Evolutionary conservation across 1,140 invertebrate species (phyloP), one percentile per base, ranked within the genome.

Genomic region (Melanaphis sacchari): DNA sequence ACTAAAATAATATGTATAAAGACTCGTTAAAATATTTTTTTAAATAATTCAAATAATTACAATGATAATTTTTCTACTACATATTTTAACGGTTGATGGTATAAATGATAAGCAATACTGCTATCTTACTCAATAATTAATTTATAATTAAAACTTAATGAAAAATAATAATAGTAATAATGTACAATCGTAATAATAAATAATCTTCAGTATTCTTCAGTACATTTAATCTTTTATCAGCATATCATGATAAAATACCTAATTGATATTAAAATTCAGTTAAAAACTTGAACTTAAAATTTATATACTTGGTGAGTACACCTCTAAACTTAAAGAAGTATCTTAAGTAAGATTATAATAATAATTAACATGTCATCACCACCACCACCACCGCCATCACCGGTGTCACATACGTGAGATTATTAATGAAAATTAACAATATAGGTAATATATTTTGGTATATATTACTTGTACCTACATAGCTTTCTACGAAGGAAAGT

Each of bases 381-480:
- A n/a, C 59, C 31, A 76, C 15, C 54, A 59, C 8, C 26, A 59
- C 26, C 9, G 54, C 54, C 54, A 66, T 3, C 31, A 1, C 59
- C n/a, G 59, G 5, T 76, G 59, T 76, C 31, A 76, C 31, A 66
- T 76, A 66, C 59, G 31, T 76, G 59, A 76, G 59, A 76, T 76
- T 76, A 76, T 76, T 76, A n/a, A 76, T 76, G 31, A 76, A 76
- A 76, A 76, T 76, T 76, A 76, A 66, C 59, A 66, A 76, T 76
- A 18, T 76, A 76, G 4, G 46, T 49, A 18, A 59, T 54, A 11
- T 59, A 59, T 1, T 9, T 31, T 11, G 26, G 54, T 31, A 59
- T 59, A 59, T 1, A 66, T 31, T 76, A 52, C 22, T 24, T 6
- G 7, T 52, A 24, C 4, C n/a, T 46, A 46, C 24, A 76, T n/a